Conservation (phyloP, 2,888 invertebrate genomes). For the Harpalus rubripes region DNA sequence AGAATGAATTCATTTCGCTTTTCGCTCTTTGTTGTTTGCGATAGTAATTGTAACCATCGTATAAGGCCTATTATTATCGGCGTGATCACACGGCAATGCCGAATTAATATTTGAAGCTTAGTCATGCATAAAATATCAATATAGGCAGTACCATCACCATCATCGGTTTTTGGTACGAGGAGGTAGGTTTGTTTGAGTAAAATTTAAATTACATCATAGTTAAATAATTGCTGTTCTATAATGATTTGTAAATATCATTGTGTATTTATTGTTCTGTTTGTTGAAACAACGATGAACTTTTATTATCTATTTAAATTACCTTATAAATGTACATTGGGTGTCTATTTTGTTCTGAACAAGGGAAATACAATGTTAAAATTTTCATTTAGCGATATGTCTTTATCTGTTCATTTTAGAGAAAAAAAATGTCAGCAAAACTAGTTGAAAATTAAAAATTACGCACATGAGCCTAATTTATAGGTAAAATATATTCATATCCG, state of each 20-base stretch:
- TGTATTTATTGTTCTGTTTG: no score
- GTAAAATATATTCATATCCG: no score
- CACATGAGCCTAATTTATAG: no score
- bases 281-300: neutral
- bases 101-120: constrained; percentile 27
- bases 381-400: no score
- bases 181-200: neutral
- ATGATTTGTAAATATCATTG: no score
- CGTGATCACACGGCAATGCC: neutral
- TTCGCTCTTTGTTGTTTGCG: constrained; percentile 37
- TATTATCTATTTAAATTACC: neutral
- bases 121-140: constrained; percentile 11
- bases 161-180: neutral
- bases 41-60: constrained; percentile 13
- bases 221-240: neutral
- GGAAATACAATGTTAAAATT: no score
- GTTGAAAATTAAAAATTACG: no score
- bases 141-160: neutral
- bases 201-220: neutral
- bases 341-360: no score
- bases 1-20: constrained; percentile 33
- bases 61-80: constrained; percentile 11
- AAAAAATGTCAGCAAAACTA: no score
- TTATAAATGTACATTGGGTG: no score
- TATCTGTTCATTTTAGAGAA: no score